Evolutionary conservation across 1,140 invertebrate genomes (phyloP).

Genomic region (Orchestia grillus): DNA sequence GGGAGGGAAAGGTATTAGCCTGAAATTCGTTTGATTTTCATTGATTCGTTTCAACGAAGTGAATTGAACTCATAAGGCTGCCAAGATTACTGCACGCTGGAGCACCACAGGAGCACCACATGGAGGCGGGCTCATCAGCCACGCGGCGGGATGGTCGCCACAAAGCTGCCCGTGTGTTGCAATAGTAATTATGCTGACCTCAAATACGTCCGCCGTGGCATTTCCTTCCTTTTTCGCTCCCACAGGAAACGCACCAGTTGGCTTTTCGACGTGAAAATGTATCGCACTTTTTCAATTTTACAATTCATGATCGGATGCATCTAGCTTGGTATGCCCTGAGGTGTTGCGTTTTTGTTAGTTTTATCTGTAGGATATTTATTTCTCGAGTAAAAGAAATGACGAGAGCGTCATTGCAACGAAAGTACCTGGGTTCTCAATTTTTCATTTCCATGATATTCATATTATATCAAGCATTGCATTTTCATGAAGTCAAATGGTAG

Average conservation of each 20-base stretch:
- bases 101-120: background rate
- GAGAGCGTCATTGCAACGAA: too few relatives aligned
- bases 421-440: too few relatives aligned
- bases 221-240: constrained; percentile 27
- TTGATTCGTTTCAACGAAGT: too few relatives aligned
- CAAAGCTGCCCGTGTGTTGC: background rate
- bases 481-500: too few relatives aligned
- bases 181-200: background rate
- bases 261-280: background rate
- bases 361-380: background rate
- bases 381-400: too few relatives aligned
- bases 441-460: too few relatives aligned
- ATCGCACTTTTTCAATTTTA: background rate
- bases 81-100: background rate
- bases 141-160: background rate
- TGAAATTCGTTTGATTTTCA: too few relatives aligned
- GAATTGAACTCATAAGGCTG: too few relatives aligned
- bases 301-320: background rate
- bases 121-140: background rate
- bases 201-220: background rate
- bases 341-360: background rate
- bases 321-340: background rate
- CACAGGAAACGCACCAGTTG: background rate
- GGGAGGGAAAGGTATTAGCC: too few relatives aligned
- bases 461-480: too few relatives aligned